Conservation (phyloP, 1,140 invertebrate genomes). For the Drosophila asahinai region DNA sequence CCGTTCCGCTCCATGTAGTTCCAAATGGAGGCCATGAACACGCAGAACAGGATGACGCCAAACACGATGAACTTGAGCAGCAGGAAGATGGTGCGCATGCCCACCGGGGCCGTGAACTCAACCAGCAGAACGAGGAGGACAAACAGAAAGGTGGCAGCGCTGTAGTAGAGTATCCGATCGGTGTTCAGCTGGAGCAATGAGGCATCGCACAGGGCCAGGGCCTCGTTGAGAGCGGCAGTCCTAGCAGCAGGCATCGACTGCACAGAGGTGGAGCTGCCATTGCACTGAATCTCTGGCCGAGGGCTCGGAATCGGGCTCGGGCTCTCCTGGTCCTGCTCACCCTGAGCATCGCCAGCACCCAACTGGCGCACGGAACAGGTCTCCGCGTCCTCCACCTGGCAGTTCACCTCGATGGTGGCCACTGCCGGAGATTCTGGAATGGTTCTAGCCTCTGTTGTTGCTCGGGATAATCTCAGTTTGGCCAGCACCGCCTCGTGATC, state of each 20-base stretch:
- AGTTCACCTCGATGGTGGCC: conserved; percentile 34
- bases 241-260: conserved; percentile 48
- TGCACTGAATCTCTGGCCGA: neutral
- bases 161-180: conserved; percentile 88
- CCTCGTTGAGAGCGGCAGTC: conserved; percentile 86
- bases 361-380: conserved; percentile 8
- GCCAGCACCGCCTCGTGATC: conserved; percentile 96
- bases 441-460: conserved; percentile 8
- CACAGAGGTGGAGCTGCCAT: conserved; percentile 11
- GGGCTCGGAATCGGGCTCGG: neutral
- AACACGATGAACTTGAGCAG: conserved; percentile 88
- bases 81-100: conserved; percentile 86
- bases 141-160: conserved; percentile 85
- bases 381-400: conserved; percentile 15
- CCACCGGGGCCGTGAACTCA: conserved; percentile 82
- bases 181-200: conserved; percentile 87
- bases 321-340: neutral
- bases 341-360: conserved; percentile 20
- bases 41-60: conserved; percentile 88
- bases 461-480: conserved; percentile 84
- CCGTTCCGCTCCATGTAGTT: conserved; percentile 92
- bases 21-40: conserved; percentile 92
- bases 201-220: conserved; percentile 87
- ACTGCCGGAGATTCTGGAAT: conserved; percentile 9
- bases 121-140: conserved; percentile 82